Evolutionary conservation across 2,113 vertebrate genomes (phyloP).

Genomic region (Tauraco erythrolophus): DNA sequence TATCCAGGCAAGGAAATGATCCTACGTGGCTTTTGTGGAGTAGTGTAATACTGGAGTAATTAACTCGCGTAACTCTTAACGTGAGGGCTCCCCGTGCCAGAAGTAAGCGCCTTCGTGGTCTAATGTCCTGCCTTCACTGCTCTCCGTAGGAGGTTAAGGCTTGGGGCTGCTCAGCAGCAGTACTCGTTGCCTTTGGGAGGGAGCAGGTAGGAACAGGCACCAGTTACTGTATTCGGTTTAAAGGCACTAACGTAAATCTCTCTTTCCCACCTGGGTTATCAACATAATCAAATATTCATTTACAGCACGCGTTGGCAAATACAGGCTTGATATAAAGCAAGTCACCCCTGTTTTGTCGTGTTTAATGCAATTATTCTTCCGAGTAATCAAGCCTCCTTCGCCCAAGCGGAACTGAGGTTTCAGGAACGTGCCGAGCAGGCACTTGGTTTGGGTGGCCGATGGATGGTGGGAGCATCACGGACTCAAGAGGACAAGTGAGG

Average conservation of each 20-base stretch:
- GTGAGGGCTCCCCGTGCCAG: not conserved
- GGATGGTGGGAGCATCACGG: not conserved
- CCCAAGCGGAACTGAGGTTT: not conserved
- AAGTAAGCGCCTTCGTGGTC: not conserved
- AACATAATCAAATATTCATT: not conserved
- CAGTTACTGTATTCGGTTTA: not conserved
- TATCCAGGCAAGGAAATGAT: not conserved
- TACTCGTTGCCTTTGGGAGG: not conserved
- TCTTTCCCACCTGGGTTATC: not conserved
- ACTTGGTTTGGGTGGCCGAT: not conserved
- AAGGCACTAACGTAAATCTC: not conserved
- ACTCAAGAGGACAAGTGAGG: not conserved
- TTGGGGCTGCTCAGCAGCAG: not conserved
- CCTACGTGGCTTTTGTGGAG: not conserved
- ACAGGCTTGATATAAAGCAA: not conserved
- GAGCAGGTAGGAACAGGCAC: not conserved
- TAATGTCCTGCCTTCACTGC: not conserved
- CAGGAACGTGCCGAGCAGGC: not conserved
- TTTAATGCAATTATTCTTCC: not conserved
- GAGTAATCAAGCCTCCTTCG: not conserved
- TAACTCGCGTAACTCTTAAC: accelerated
- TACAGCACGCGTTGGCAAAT: not conserved
- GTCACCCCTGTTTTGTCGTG: not conserved
- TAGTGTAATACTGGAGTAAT: not conserved
- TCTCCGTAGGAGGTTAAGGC: not conserved